Evolutionary conservation across 2,113 vertebrate species (phyloP).

Genomic region (Epinephelus lanceolatus): DNA sequence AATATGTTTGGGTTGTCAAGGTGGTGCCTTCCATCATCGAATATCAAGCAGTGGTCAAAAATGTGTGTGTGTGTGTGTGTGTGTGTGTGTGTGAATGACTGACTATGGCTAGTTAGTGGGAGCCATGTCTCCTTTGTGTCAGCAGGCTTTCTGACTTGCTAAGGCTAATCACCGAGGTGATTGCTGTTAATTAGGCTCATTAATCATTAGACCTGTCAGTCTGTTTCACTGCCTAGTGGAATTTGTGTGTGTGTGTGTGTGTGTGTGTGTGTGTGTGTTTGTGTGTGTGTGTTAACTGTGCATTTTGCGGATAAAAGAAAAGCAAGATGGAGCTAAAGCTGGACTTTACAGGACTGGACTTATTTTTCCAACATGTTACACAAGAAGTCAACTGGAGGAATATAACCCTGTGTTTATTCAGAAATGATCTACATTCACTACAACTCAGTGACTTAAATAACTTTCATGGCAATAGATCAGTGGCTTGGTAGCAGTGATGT

Average conservation of each 20-base stretch:
- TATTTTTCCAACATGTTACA: not conserved
- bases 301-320: too few species aligned
- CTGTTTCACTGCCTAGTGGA: conserved; percentile 35
- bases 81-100: conserved; percentile 10
- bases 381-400: not conserved
- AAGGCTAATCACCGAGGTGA: conserved; percentile 79
- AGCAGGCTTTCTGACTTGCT: conserved; percentile 70
- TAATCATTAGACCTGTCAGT: conserved; percentile 79
- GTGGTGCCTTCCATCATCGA: conserved; percentile 27
- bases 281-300: conserved; percentile 15
- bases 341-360: too few species aligned
- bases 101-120: conserved; percentile 49
- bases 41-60: not conserved
- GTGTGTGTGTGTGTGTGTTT: conserved; percentile 31
- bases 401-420: conserved; percentile 3
- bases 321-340: too few species aligned
- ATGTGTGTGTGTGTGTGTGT: conserved; percentile 16
- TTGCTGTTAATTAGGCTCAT: conserved; percentile 80
- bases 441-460: not conserved
- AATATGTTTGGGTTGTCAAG: conserved; percentile 46
- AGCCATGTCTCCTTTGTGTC: conserved; percentile 69
- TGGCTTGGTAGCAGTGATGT: not conserved
- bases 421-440: not conserved
- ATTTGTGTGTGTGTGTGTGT: conserved; percentile 5
- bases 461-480: not conserved